These are phyloP conservation scores for Pelusios castaneus DNA, from an alignment of 2,113 vertebrate genomes.

Conservation along the genomic window DNA sequence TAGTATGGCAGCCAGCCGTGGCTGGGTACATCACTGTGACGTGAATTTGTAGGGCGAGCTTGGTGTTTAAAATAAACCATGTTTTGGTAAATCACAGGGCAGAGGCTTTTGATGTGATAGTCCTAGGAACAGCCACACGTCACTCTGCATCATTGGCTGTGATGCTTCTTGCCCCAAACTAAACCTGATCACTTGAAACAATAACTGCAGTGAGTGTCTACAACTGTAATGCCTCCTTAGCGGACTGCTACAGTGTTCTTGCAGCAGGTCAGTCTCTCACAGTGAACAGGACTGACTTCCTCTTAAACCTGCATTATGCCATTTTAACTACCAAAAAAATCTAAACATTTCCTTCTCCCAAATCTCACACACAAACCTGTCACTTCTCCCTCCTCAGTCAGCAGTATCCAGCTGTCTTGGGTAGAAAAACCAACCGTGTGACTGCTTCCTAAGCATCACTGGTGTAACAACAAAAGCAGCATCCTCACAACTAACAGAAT, in stretches of 20 bases:
- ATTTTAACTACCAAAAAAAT: not conserved
- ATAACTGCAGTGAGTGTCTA: not conserved
- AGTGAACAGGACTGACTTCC: not conserved
- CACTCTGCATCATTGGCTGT: constrained; percentile 9
- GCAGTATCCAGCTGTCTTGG: constrained; percentile 19
- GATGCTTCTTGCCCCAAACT: constrained; percentile 36
- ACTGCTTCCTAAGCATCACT: not conserved
- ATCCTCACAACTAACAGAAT: not conserved
- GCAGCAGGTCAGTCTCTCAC: not conserved
- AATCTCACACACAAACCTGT: not conserved
- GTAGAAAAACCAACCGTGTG: not conserved
- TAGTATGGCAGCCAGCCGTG: constrained; percentile 3
- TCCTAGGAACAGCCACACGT: constrained; percentile 18
- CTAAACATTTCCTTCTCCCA: not conserved
- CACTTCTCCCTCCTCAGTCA: constrained; percentile 56
- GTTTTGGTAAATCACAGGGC: constrained; percentile 27
- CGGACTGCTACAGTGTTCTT: not conserved
- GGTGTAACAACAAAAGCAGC: not conserved
- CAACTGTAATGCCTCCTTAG: not conserved
- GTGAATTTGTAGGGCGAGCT: constrained; percentile 41
- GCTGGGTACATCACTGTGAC: constrained; percentile 44
- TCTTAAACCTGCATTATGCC: not conserved
- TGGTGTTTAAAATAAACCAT: constrained; percentile 58
- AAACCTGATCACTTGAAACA: constrained; percentile 9
- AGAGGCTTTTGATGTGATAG: not conserved